phyloP scores from a whole-genome alignment of 2,797 vertebrate genomes.

The Malurus leucopterus region DNA sequence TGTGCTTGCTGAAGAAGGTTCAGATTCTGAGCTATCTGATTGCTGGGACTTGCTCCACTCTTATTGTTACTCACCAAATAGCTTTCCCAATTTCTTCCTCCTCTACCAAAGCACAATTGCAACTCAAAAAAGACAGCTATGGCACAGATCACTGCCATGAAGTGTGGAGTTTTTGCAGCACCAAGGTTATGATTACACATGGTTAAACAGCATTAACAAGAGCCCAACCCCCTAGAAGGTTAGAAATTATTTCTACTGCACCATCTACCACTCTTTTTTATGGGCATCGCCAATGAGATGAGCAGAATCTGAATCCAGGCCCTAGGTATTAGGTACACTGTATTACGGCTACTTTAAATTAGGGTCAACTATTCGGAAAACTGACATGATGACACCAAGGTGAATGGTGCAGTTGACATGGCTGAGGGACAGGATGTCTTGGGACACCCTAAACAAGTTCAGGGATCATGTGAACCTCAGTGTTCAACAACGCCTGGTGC shows the following conservation, averaged over 20 bases:
- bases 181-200: neutral
- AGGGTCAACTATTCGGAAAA: neutral
- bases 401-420: neutral
- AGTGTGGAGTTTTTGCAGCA: neutral
- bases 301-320: neutral
- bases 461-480: neutral
- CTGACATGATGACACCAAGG: neutral
- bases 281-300: neutral
- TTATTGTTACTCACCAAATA: neutral
- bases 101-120: neutral
- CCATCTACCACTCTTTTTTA: neutral
- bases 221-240: neutral
- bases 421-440: neutral
- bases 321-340: neutral
- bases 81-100: neutral
- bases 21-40: neutral
- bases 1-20: neutral
- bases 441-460: neutral
- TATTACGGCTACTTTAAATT: neutral
- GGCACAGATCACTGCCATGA: neutral
- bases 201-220: neutral
- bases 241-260: neutral
- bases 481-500: neutral
- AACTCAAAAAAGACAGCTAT: neutral
- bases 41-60: neutral